These are phyloP conservation scores for Linyphia triangularis DNA, from an alignment of 2,888 invertebrate species.

Conservation along the genomic window DNA sequence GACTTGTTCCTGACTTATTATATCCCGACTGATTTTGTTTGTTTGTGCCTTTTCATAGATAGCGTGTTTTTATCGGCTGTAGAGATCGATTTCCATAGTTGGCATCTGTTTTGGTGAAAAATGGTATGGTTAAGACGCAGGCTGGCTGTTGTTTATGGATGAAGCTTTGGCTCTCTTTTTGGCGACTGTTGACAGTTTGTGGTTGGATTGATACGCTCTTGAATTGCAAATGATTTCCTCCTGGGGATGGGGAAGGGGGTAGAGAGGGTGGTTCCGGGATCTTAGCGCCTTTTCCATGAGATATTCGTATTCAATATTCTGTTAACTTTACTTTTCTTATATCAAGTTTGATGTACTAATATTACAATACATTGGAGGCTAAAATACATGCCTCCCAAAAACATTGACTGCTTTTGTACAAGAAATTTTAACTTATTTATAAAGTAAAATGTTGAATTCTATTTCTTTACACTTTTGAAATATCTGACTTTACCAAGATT, in stretches of 20 bases:
- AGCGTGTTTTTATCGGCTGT: not conserved
- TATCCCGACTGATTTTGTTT: not conserved
- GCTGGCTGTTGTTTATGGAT: constrained; percentile 22
- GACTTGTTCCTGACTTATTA: not conserved
- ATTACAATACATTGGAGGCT: no score
- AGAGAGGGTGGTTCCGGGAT: not conserved
- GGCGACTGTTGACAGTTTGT: not conserved
- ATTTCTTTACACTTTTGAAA: no score
- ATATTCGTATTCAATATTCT: no score
- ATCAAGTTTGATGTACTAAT: no score
- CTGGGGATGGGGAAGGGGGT: not conserved
- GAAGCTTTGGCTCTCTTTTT: not conserved
- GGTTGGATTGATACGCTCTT: not conserved
- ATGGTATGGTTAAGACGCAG: not conserved
- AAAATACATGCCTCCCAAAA: no score
- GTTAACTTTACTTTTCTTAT: no score
- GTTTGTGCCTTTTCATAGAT: not conserved
- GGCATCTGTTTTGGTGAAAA: constrained; percentile 1
- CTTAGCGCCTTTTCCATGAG: not conserved
- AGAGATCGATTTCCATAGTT: not conserved
- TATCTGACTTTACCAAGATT: no score
- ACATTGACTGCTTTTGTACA: no score
- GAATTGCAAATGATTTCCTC: constrained; percentile 23
- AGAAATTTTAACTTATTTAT: no score
- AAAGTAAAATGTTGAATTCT: no score